Conservation (phyloP, 2,888 invertebrate genomes). For the Acanthosoma haemorrhoidale region DNA sequence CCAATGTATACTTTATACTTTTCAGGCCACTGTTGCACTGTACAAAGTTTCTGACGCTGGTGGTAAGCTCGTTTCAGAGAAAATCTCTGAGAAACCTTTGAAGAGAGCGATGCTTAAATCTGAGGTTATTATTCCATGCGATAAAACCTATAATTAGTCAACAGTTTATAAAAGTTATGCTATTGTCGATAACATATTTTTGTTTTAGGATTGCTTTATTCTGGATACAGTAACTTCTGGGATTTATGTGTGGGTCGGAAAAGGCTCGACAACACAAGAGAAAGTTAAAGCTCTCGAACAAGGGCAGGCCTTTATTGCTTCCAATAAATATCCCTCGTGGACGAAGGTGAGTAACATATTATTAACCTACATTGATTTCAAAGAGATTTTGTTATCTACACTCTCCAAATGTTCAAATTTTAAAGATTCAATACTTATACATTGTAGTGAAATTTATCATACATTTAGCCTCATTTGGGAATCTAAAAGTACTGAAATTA, state of each 20-base stretch:
- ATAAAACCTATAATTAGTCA: not conserved
- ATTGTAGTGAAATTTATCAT: no score
- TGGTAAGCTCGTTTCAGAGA: conserved; percentile 60
- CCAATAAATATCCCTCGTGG: conserved; percentile 70
- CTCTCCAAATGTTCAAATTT: no score
- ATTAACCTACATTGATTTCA: no score
- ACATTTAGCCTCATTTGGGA: no score
- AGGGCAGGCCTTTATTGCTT: conserved; percentile 58
- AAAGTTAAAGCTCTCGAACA: conserved; percentile 68
- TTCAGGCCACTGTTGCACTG: conserved; percentile 54
- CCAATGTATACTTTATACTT: not conserved
- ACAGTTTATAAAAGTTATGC: not conserved
- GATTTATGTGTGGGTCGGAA: conserved; percentile 81
- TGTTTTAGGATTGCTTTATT: conserved; percentile 66
- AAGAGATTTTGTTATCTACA: no score
- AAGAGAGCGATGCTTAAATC: conserved; percentile 65
- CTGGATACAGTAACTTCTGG: conserved; percentile 71
- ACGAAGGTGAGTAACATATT: conserved; percentile 53
- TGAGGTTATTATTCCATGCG: conserved; percentile 44
- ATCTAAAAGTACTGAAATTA: no score
- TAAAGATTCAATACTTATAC: no score
- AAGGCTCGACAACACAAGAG: conserved; percentile 65
- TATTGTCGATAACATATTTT: not conserved
- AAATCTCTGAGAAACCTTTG: conserved; percentile 65
- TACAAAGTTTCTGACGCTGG: conserved; percentile 66